Evolutionary conservation across 1,140 invertebrate species (phyloP), one percentile per base, ranked within the genome.

Genomic region (Chrysoperla carnea): DNA sequence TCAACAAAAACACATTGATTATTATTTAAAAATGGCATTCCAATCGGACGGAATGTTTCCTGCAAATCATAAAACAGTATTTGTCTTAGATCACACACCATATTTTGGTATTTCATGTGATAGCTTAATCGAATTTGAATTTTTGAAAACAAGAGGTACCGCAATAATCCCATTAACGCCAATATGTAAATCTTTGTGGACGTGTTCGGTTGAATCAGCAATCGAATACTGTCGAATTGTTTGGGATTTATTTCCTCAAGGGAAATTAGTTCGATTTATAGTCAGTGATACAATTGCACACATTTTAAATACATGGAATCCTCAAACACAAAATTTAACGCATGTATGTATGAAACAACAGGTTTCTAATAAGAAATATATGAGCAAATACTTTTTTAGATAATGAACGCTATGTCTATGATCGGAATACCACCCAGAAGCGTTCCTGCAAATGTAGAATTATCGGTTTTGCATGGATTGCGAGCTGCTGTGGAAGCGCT

Each of bases 171-270:
- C 80, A 11, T 61, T 84, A 9, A 69, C 78, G 6, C 82, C 86
- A 1, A 78, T 93, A 44, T 77, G 71, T 36, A 96, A 97, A 63
- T 85, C 87, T 7, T 54, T 96, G 37, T 97, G 92, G 92, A 96
- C 91, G 1, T 92, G 83, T 53, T 83, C 81, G 52, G 84, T 95
- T 1, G 93, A 98, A 69, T 82, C 87, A 5, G 80, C 89, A 4
- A 73, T 94, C 39, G 93, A 97, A 65, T 97, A 95, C 57, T 91
- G 89, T 55, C 71, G 92, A 15, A 91, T 96, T 50, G 87, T 94
- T 6, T 96, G 89, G 86, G 93, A 98, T 66, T 69, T 96, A 17
- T 95, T 91, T 68, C 88, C 90, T 1, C 66, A 72, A 33, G 80
- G 79, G 45, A 89, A 90, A 74, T 64, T 92, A 62, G 84, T 89